Conservation (phyloP, 2,888 invertebrate species). For the Phrixothrix hirtus region DNA sequence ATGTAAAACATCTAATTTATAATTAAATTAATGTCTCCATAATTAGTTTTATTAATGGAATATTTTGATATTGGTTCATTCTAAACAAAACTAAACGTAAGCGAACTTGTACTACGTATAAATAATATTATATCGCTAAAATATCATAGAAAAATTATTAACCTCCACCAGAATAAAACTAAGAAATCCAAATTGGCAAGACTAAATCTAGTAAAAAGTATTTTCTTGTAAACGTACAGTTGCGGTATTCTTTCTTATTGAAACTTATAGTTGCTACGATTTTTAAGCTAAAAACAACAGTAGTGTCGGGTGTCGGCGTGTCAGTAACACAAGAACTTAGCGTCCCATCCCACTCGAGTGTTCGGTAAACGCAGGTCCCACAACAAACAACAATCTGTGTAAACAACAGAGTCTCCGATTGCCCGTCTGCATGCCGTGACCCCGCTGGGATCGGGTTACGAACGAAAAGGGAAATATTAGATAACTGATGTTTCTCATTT, state of each 20-base stretch:
- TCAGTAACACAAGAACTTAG: slow-evolving; percentile 30
- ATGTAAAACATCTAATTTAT: too few relatives aligned
- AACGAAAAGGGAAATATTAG: slow-evolving; percentile 9
- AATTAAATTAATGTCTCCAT: too few relatives aligned
- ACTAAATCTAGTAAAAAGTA: too few relatives aligned
- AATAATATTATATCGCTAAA: too few relatives aligned
- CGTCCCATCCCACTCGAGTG: slow-evolving; percentile 31
- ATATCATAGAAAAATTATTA: too few relatives aligned
- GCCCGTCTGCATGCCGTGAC: slow-evolving; percentile 25
- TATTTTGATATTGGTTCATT: too few relatives aligned
- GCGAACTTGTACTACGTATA: too few relatives aligned
- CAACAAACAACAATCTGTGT: slow-evolving; percentile 37
- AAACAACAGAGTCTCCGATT: slow-evolving; percentile 33
- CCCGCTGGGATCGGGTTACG: slow-evolving; percentile 27
- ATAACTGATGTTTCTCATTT: slow-evolving; percentile 5
- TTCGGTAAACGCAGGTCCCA: slow-evolving; percentile 34
- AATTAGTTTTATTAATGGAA: too few relatives aligned
- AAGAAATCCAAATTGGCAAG: too few relatives aligned
- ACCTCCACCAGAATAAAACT: too few relatives aligned
- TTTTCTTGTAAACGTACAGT: neutral
- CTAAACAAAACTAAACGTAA: too few relatives aligned
- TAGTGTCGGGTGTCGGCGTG: slow-evolving; percentile 30
- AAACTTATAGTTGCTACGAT: slow-evolving; percentile 10
- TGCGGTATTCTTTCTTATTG: neutral
- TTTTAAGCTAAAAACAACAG: slow-evolving; percentile 29